Percentiles rank a stretch among this genome's conserved stretches.
Evolutionary conservation across 1,140 invertebrate species (phyloP).

Genomic region (Drosophila funebris): DNA sequence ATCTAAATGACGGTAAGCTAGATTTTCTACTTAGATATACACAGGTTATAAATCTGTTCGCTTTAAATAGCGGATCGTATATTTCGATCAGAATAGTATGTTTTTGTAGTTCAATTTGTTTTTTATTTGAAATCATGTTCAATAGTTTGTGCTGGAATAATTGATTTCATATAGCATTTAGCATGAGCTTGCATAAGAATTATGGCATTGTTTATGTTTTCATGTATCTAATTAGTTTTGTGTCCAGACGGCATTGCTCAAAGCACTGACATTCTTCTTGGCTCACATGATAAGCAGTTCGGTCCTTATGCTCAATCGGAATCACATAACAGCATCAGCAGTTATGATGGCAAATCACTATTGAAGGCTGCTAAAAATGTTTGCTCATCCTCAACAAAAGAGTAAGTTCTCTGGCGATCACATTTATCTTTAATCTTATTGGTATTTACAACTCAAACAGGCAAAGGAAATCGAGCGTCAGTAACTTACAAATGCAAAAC

Average conservation of each 20-base stretch:
- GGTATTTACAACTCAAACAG: slow-evolving; percentile 10
- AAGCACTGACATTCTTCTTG: background rate
- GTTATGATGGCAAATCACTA: slow-evolving; percentile 26
- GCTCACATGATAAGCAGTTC: slow-evolving; percentile 2
- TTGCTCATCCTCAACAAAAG: slow-evolving; percentile 18
- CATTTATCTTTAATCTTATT: background rate
- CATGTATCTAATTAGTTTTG: slow-evolving; percentile 17
- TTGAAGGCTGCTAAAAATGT: slow-evolving; percentile 30
- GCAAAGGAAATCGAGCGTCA: slow-evolving; percentile 10
- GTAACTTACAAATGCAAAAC: slow-evolving; percentile 23
- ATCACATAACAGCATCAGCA: slow-evolving; percentile 5
- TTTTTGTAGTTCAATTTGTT: too few relatives aligned
- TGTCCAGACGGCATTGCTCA: slow-evolving; percentile 9
- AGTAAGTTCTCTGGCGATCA: slow-evolving; percentile 14
- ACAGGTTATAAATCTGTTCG: too few relatives aligned
- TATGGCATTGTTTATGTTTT: too few relatives aligned
- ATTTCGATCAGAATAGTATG: too few relatives aligned
- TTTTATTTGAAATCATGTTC: too few relatives aligned
- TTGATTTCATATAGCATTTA: too few relatives aligned
- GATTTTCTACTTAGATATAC: background rate
- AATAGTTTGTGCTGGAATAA: too few relatives aligned
- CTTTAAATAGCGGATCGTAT: too few relatives aligned
- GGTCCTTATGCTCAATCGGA: slow-evolving; percentile 27
- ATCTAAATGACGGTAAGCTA: slow-evolving; percentile 61
- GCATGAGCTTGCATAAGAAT: too few relatives aligned